Evolutionary conservation across 2,888 invertebrate genomes (phyloP).

Genomic region (Zaprionus obscuricornis): DNA sequence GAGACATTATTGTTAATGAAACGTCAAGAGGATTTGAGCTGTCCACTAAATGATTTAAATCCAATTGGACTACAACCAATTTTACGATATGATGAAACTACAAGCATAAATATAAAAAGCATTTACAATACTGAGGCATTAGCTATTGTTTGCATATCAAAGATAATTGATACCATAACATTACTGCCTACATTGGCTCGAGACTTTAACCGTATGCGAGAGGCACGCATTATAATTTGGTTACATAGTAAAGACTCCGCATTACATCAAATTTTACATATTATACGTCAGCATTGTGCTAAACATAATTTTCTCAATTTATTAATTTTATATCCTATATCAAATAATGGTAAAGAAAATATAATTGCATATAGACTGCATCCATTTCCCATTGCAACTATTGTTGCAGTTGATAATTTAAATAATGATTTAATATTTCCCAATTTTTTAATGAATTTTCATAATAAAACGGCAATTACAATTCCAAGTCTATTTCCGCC

Average conservation of each 20-base stretch:
- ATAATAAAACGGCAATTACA: not conserved
- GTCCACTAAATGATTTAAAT: constrained; percentile 6
- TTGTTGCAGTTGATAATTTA: not conserved
- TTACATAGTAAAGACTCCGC: not conserved
- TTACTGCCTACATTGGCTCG: constrained; percentile 18
- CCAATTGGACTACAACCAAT: not conserved
- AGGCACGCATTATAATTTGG: constrained; percentile 25
- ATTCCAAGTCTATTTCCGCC: not conserved
- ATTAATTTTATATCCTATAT: constrained; percentile 9
- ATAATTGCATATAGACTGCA: constrained; percentile 1
- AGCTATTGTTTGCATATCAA: constrained; percentile 25
- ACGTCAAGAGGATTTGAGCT: not conserved
- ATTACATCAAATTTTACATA: rapidly evolving
- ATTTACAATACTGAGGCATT: constrained; percentile 6
- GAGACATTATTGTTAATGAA: constrained; percentile 24
- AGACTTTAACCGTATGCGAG: constrained; percentile 15
- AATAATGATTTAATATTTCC: not conserved
- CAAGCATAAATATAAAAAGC: not conserved
- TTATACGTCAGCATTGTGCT: not conserved
- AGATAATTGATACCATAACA: not conserved
- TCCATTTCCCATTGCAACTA: constrained; percentile 19
- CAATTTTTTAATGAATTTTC: not conserved
- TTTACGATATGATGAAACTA: not conserved
- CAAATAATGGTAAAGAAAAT: not conserved
- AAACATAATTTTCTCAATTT: constrained; percentile 1